Percentiles rank a stretch among this genome's conserved stretches.
Conservation (phyloP, 1,140 invertebrate genomes). For the Antheraea pernyi region DNA sequence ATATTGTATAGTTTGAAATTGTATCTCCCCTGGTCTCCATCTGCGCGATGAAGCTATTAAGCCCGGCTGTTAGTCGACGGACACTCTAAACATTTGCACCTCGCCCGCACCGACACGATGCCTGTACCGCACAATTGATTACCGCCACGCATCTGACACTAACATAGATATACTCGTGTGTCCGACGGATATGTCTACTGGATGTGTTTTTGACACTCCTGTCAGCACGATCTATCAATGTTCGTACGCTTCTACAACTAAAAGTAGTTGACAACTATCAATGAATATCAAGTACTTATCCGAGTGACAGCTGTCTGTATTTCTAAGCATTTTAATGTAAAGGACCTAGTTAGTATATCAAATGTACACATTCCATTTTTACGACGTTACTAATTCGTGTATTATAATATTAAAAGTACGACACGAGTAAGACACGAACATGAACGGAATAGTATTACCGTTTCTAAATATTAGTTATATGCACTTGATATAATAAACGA, state of each 20-base stretch:
- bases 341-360: background rate
- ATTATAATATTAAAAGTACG: too few relatives aligned
- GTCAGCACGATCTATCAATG: background rate
- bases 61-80: background rate
- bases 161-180: background rate
- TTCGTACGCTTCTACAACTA: background rate
- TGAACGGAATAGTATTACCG: too few relatives aligned
- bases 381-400: too few relatives aligned
- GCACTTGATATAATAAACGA: too few relatives aligned
- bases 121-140: background rate
- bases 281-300: background rate
- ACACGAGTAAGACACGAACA: too few relatives aligned
- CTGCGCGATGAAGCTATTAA: conserved; percentile 2
- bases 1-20: too few relatives aligned
- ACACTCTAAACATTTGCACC: background rate
- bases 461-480: too few relatives aligned
- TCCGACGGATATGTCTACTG: background rate
- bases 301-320: background rate
- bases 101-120: conserved; percentile 6
- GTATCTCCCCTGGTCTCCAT: background rate
- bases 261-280: background rate
- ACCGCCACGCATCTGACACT: conserved; percentile 8
- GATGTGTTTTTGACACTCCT: background rate
- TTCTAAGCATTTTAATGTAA: background rate
- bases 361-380: too few relatives aligned